phyloP scores from a whole-genome alignment of 2,113 vertebrate genomes.

The Tylochromis polylepis region DNA sequence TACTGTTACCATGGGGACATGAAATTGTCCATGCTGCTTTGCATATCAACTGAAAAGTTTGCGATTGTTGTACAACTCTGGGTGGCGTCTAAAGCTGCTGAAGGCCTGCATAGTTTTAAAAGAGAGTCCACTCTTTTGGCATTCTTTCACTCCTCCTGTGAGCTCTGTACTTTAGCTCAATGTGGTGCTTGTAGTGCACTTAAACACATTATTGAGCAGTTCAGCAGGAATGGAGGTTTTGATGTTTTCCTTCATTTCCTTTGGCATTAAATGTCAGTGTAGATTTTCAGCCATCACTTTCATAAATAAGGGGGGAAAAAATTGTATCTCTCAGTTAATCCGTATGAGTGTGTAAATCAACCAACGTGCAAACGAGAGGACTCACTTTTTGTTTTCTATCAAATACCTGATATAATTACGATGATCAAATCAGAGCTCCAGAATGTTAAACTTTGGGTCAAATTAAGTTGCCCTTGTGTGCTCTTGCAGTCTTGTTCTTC shows the following conservation, averaged over 20 bases:
- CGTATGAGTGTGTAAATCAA: not conserved
- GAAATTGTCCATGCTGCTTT: constrained; percentile 64
- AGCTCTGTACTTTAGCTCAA: constrained; percentile 14
- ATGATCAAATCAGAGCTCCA: not conserved
- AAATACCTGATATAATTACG: not conserved
- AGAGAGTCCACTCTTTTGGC: not conserved
- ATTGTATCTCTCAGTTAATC: not conserved
- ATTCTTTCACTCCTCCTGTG: not conserved
- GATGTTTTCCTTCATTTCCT: not conserved
- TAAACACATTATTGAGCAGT: constrained; percentile 20
- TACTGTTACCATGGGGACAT: constrained; percentile 60
- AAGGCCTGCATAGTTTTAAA: constrained; percentile 6
- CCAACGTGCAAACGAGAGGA: not conserved
- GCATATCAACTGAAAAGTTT: constrained; percentile 73
- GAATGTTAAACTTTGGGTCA: not conserved
- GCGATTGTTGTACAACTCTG: constrained; percentile 34
- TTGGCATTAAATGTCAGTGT: not conserved
- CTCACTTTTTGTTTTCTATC: not conserved
- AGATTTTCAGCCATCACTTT: not conserved
- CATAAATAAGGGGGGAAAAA: not conserved
- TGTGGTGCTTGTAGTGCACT: not conserved
- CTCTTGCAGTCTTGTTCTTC: not conserved
- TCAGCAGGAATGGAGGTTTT: constrained; percentile 1
- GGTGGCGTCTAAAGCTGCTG: constrained; percentile 19
- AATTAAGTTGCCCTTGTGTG: not conserved